Conservation (phyloP, 2,797 vertebrate genomes). For the Platyrinchus mystaceus region DNA sequence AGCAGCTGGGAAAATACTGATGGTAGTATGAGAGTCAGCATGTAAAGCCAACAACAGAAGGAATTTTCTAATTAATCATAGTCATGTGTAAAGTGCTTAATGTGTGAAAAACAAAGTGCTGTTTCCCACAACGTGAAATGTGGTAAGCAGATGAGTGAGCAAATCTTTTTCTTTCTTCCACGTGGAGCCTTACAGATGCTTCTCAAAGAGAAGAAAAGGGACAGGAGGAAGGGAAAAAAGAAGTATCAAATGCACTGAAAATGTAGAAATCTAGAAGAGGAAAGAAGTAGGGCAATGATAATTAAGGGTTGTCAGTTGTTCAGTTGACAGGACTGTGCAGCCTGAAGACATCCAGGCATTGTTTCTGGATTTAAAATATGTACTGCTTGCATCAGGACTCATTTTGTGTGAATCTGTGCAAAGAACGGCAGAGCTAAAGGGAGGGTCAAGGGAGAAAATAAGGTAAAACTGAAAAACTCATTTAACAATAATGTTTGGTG, state of each 20-base stretch:
- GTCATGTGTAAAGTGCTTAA: neutral
- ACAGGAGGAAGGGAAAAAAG: neutral
- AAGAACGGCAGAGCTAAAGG: neutral
- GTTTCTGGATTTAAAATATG: neutral
- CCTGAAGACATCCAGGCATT: neutral
- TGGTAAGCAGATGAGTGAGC: neutral
- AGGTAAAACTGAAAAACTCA: neutral
- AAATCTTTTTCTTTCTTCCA: neutral
- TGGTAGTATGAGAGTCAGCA: neutral
- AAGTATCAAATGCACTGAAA: neutral
- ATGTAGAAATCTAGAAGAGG: neutral
- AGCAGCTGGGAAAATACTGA: neutral
- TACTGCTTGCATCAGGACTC: neutral
- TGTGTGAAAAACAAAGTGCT: neutral
- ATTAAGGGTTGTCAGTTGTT: neutral
- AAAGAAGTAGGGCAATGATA: neutral
- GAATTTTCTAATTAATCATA: conserved; percentile 26
- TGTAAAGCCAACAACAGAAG: neutral
- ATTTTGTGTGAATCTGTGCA: neutral
- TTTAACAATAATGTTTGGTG: neutral
- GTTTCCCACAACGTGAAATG: neutral
- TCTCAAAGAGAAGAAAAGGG: neutral
- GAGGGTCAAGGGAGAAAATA: neutral
- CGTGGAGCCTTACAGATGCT: neutral
- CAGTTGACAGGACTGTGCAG: fast-evolving